Evolutionary conservation across 2,797 vertebrate genomes (phyloP).

Genomic region (Sandelia bainsii): DNA sequence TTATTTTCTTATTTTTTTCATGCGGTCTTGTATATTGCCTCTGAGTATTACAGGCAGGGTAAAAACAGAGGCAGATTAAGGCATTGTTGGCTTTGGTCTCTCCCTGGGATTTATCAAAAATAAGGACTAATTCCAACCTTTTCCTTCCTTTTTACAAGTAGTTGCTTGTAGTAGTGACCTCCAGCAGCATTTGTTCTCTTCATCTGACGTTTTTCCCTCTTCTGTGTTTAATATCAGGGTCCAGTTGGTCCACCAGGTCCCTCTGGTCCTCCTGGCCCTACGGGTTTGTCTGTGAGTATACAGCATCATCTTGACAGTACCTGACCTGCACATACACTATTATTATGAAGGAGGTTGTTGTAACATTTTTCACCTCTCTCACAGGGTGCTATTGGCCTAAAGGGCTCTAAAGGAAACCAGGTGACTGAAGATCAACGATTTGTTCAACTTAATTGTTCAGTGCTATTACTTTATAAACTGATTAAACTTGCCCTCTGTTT

Average conservation of each 20-base stretch:
- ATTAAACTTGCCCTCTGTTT: constrained; percentile 12
- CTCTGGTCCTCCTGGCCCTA: constrained; percentile 89
- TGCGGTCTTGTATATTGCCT: neutral
- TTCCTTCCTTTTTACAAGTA: neutral
- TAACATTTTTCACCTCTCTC: constrained; percentile 4
- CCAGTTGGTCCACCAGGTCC: constrained; percentile 88
- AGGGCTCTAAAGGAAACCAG: constrained; percentile 85
- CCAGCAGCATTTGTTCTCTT: neutral
- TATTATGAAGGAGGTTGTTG: neutral
- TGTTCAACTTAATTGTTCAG: neutral
- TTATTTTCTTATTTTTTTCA: too few species aligned
- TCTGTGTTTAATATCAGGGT: constrained; percentile 82
- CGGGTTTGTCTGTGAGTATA: constrained; percentile 90
- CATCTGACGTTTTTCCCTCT: constrained; percentile 8
- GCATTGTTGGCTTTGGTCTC: neutral
- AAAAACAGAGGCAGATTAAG: neutral
- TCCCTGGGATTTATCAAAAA: neutral
- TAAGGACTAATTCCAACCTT: neutral
- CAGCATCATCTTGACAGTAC: neutral
- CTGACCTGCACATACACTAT: neutral
- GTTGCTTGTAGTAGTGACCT: neutral
- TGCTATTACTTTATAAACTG: neutral
- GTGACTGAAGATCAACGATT: constrained; percentile 50
- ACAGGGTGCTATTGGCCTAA: constrained; percentile 78
- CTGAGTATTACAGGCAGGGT: neutral